Base-by-base conservation (phyloP, 2,888 invertebrate species). In the Griposia aprilina region DNA sequence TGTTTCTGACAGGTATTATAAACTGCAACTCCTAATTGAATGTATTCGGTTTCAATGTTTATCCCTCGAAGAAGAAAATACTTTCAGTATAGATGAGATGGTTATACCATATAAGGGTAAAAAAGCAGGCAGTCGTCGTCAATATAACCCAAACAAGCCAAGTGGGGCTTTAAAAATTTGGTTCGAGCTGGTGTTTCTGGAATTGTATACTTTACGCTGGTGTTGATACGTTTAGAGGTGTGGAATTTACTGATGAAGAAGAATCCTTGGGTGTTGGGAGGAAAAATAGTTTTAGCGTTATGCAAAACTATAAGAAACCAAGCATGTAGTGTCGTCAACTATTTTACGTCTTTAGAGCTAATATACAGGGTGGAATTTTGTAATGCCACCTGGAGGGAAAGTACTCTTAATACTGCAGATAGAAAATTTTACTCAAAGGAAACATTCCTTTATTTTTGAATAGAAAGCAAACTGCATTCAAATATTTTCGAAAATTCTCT, bases 91-190 rank as follows among this genome's bases (percentile, higher is more conserved):
- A 23, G 62, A 63, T 63, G 62, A 63, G 36, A 63, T 63, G 62
- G 62, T 63, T 63, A 63, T 63, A 63, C 63, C 63, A 63, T 63
- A 23, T 23, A 63, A 41, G 7, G 26, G 67, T 13, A 67, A 67
- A 50, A 67, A 67, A 67, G 50, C 67, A 50, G 67, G 67, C 6
- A 67, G 67, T 23, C 67, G 50, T 26, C 74, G 84, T 2, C 93
- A 94, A 63, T 94, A 93, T 67, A 90, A 91, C 65, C 89, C 89
- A 70, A 89, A 91, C 8, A 94, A 93, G 74, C 92, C 92, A 0
- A 88, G 82, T 48, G 48, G 48, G 48, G 48, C 11, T 48, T 48
- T 11, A 48, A 48, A 48, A 48, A 48, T 48, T 13, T 48, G 11
- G 13, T 48, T 11, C 11, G 48, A 13, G 48, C 48, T 48, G 48